Percentiles rank a stretch among this genome's conserved stretches.
These are phyloP conservation scores for Dicyrtomina minuta DNA, from an alignment of 2,888 invertebrate species.

Conservation along the genomic window DNA sequence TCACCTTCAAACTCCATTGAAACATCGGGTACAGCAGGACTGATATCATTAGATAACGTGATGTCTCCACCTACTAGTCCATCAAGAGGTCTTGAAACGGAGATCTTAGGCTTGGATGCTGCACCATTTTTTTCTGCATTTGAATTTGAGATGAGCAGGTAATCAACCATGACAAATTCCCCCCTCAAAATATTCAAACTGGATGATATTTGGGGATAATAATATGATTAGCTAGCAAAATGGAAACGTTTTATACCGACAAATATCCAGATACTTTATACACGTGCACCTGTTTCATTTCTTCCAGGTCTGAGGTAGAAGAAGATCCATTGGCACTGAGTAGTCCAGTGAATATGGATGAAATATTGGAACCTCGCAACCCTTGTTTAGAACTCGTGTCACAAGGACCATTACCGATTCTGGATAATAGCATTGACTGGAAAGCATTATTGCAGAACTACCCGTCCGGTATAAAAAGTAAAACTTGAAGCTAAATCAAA, in stretches of 20 bases:
- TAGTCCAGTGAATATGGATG: constrained; percentile 6
- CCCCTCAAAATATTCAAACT: constrained; percentile 67
- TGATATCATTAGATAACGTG: no score
- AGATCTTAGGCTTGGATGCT: no score
- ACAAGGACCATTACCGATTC: neutral
- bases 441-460: constrained; percentile 9
- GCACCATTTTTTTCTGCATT: no score
- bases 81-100: no score
- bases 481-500: no score
- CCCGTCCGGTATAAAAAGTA: constrained; percentile 9
- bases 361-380: constrained; percentile 4
- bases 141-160: no score
- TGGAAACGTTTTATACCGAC: neutral
- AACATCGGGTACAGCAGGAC: no score
- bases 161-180: no score
- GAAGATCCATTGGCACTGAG: neutral
- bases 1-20: no score
- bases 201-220: neutral
- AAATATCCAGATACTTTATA: constrained; percentile 57
- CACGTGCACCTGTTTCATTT: constrained; percentile 78
- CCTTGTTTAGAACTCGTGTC: constrained; percentile 9
- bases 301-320: neutral
- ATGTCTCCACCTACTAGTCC: no score
- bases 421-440: constrained; percentile 8
- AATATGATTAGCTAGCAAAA: neutral